Conservation (phyloP, 92 coral and sea anemone species). For the Zoanthus gigantus region DNA sequence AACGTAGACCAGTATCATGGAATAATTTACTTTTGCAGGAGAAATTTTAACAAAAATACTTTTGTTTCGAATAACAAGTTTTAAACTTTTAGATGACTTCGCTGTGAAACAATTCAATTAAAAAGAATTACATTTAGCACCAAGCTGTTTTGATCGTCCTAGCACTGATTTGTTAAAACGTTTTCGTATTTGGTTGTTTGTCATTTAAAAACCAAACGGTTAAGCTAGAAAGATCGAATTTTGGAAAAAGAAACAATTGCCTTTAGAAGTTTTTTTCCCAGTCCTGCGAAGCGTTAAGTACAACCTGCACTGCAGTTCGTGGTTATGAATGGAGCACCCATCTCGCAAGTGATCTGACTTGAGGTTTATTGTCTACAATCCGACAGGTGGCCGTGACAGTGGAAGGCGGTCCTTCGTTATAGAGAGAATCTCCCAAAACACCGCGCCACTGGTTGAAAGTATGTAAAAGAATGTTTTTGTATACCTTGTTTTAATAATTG, state of each 20-base stretch:
- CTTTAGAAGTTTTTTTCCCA: background rate
- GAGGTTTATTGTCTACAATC: background rate
- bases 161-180: background rate
- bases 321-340: conserved; percentile 28
- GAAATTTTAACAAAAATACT: background rate
- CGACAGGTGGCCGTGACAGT: conserved; percentile 22
- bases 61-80: background rate
- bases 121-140: background rate
- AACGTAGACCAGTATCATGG: too few relatives aligned
- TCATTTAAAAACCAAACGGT: background rate
- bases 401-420: conserved; percentile 16
- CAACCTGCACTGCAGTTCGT: conserved; percentile 27
- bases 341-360: background rate
- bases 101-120: background rate
- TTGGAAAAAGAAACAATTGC: background rate
- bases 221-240: background rate
- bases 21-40: background rate
- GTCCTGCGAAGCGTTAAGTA: conserved; percentile 8
- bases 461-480: background rate
- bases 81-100: background rate
- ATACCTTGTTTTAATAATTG: background rate
- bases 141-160: background rate
- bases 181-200: background rate
- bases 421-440: background rate
- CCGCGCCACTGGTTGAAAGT: conserved; percentile 12